Percentiles rank a stretch among this genome's conserved stretches.
These are phyloP conservation scores for Calcarius ornatus DNA, from an alignment of 2,113 vertebrate genomes.

Conservation along the genomic window DNA sequence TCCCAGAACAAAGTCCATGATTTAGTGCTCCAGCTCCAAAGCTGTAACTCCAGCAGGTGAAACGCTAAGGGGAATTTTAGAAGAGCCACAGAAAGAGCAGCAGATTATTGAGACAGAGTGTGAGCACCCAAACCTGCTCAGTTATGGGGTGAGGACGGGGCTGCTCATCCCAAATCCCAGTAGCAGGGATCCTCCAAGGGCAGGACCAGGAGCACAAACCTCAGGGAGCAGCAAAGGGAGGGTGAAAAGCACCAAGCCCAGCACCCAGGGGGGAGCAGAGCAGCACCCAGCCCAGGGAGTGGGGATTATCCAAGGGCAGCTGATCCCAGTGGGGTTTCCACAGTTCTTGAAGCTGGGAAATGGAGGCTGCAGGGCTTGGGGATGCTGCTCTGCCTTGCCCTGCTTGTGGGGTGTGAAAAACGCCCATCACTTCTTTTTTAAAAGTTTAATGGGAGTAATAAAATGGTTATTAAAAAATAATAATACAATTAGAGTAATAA, in stretches of 20 bases:
- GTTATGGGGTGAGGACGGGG: not conserved
- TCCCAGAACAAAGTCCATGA: fast-evolving
- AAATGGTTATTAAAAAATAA: no score
- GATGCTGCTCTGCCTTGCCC: not conserved
- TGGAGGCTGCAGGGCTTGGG: not conserved
- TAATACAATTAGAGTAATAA: no score
- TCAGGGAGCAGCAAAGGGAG: not conserved
- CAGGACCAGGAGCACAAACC: not conserved
- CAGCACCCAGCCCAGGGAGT: not conserved
- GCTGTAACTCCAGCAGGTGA: not conserved
- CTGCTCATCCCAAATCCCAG: not conserved
- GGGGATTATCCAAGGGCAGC: not conserved
- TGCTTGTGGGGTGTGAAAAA: not conserved
- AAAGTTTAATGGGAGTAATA: no score
- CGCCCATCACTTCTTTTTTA: no score
- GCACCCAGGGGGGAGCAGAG: not conserved
- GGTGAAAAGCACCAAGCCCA: fast-evolving
- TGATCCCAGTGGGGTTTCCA: not conserved
- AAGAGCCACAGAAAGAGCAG: not conserved
- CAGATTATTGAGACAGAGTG: fast-evolving
- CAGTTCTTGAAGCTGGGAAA: not conserved
- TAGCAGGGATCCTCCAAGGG: not conserved
- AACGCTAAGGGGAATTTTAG: fast-evolving
- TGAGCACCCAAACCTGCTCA: not conserved
- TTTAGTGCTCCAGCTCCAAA: not conserved